Conservation (phyloP, 1,140 invertebrate species). For the Cepaea nemoralis region DNA sequence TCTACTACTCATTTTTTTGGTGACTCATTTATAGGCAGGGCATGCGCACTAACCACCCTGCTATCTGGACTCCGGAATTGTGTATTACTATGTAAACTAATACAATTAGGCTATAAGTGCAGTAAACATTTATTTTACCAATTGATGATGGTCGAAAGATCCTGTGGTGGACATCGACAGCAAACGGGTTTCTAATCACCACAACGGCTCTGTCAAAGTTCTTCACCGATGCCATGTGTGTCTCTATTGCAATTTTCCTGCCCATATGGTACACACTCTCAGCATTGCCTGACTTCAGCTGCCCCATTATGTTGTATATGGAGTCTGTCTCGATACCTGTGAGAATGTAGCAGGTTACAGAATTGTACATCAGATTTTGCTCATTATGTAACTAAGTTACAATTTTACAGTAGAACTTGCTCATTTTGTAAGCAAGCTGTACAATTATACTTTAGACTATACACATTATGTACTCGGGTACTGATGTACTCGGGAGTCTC, state of each 20-base stretch:
- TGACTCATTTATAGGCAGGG: too few relatives aligned
- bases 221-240: conserved; percentile 10
- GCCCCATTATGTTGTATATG: conserved; percentile 23
- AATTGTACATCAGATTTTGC: not conserved
- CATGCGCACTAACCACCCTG: too few relatives aligned
- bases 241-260: conserved; percentile 25
- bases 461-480: not conserved
- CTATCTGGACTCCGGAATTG: too few relatives aligned
- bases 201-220: conserved; percentile 23
- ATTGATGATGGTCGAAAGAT: not conserved
- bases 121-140: not conserved
- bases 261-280: conserved; percentile 12
- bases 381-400: not conserved
- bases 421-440: not conserved
- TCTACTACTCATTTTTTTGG: too few relatives aligned
- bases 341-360: not conserved
- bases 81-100: too few relatives aligned
- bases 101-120: too few relatives aligned
- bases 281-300: conserved; percentile 16
- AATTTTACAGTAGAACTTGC: not conserved
- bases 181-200: conserved; percentile 14
- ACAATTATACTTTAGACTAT: not conserved
- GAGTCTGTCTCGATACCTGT: conserved; percentile 24
- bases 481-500: too few relatives aligned
- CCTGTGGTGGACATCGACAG: conserved; percentile 8